Conservation (phyloP, 30 jellyfish, hydroid and myxozoan genomes). For the Catostylus mosaicus region DNA sequence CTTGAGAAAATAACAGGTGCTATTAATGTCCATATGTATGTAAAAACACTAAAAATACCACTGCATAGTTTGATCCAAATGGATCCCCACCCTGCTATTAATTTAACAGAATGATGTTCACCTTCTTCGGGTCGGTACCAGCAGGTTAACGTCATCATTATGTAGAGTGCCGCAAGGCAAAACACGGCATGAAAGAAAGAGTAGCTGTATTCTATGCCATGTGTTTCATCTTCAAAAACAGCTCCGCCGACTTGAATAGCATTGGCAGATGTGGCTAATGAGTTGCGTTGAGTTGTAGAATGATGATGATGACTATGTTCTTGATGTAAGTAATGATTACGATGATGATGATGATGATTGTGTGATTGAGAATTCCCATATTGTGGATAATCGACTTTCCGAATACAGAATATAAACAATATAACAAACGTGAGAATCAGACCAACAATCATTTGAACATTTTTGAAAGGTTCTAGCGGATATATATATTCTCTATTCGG, state of each 20-base stretch:
- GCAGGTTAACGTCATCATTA: conserved; percentile 93
- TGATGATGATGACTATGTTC: neutral
- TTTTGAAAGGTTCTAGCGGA: conserved; percentile 79
- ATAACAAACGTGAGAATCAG: conserved; percentile 56
- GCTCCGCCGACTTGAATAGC: conserved; percentile 1
- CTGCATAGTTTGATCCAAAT: conserved; percentile 96
- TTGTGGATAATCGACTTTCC: conserved; percentile 82
- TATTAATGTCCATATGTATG: conserved; percentile 91
- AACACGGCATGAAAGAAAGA: conserved; percentile 77
- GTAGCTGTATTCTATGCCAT: conserved; percentile 90
- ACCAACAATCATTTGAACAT: conserved; percentile 77
- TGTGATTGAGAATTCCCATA: conserved; percentile 68
- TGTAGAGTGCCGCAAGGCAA: conserved; percentile 68
- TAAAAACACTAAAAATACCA: conserved; percentile 90
- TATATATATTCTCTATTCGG: conserved; percentile 82
- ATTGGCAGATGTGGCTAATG: conserved; percentile 4
- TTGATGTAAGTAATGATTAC: neutral
- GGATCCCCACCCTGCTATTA: conserved; percentile 98
- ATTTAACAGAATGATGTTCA: conserved; percentile 80
- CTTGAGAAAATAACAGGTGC: conserved; percentile 96
- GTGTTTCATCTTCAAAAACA: conserved; percentile 77
- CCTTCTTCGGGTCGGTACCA: conserved; percentile 99
- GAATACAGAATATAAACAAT: conserved; percentile 50
- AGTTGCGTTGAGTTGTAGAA: neutral
- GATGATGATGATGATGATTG: neutral